Conservation (phyloP, 2,888 invertebrate species). For the Eugnorisma glareosa region DNA sequence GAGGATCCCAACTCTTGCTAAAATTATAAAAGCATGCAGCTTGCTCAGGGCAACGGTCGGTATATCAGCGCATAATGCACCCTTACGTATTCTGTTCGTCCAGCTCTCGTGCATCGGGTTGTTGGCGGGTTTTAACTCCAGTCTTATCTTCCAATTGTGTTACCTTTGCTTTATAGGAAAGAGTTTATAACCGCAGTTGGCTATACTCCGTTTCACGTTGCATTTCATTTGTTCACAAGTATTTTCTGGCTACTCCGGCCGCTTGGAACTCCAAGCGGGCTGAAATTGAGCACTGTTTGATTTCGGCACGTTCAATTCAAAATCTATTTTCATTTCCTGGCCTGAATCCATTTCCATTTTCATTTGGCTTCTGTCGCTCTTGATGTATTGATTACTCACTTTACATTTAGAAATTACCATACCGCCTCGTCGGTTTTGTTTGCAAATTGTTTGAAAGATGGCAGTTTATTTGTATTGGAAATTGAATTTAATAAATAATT, state of each 20-base stretch:
- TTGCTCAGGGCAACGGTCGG: slow-evolving; percentile 1
- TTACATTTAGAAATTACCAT: slow-evolving; percentile 69
- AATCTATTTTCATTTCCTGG: slow-evolving; percentile 76
- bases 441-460: slow-evolving; percentile 60
- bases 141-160: slow-evolving; percentile 53
- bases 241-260: slow-evolving; percentile 54
- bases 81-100: slow-evolving; percentile 25
- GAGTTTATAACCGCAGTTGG: slow-evolving; percentile 53
- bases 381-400: slow-evolving; percentile 75
- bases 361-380: slow-evolving; percentile 71
- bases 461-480: slow-evolving; percentile 56
- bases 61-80: slow-evolving; percentile 29
- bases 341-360: slow-evolving; percentile 74
- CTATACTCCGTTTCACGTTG: slow-evolving; percentile 32
- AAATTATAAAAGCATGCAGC: slow-evolving; percentile 16
- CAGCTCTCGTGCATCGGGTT: slow-evolving; percentile 37
- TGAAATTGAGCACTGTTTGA: slow-evolving; percentile 71
- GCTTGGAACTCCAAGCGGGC: slow-evolving; percentile 51
- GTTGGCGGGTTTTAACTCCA: slow-evolving; percentile 34
- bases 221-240: slow-evolving; percentile 65
- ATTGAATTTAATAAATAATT: slow-evolving; percentile 48
- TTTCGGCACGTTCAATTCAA: slow-evolving; percentile 73
- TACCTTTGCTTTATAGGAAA: slow-evolving; percentile 49
- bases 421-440: slow-evolving; percentile 59
- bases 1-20: neutral